Evolutionary conservation across 2,797 vertebrate genomes (phyloP).

Genomic region (Pteronotus mesoamericanus): DNA sequence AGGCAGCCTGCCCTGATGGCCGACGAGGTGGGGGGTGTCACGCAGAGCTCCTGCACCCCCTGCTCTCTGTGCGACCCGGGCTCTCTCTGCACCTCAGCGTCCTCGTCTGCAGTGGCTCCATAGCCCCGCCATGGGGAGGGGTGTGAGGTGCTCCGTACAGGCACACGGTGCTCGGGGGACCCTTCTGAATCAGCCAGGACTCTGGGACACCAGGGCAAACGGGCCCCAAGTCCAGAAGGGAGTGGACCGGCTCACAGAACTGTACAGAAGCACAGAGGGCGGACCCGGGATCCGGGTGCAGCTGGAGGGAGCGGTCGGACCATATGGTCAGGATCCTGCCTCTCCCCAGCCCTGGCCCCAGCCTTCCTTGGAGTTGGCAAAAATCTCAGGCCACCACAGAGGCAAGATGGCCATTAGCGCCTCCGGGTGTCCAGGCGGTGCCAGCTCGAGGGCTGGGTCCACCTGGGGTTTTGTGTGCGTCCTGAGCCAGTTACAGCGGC

Average conservation of each 20-base stretch:
- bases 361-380: not conserved
- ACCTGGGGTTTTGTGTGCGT: not conserved
- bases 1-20: not conserved
- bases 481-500: not conserved
- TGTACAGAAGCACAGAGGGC: not conserved
- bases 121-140: rapidly evolving
- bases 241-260: not conserved
- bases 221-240: not conserved
- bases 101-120: rapidly evolving
- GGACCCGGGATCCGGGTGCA: not conserved
- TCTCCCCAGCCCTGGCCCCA: not conserved
- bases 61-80: not conserved
- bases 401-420: not conserved
- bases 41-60: not conserved
- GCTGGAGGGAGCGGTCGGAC: not conserved
- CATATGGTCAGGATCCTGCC: not conserved
- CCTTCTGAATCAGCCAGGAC: not conserved
- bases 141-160: not conserved
- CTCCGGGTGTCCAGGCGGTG: not conserved
- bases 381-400: not conserved
- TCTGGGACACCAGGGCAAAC: not conserved
- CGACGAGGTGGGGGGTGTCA: not conserved
- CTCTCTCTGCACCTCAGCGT: not conserved
- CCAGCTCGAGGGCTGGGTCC: not conserved
- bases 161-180: not conserved